Conservation (phyloP, 1,140 invertebrate species). For the Drosophila nebulosa region DNA sequence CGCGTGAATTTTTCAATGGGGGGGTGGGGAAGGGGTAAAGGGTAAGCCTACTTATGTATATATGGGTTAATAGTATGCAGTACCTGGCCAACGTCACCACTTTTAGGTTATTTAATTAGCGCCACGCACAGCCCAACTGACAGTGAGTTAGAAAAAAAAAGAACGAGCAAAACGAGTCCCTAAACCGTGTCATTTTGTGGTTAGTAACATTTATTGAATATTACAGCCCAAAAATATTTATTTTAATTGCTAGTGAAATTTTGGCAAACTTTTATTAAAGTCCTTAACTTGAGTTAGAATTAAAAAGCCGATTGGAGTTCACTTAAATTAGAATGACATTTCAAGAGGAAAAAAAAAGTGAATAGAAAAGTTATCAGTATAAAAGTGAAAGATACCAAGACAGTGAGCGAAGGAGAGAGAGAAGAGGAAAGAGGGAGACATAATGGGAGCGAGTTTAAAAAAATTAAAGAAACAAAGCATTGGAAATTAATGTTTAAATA, state of each 20-base stretch:
- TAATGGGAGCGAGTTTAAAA: no score
- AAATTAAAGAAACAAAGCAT: no score
- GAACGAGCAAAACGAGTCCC: constrained; percentile 10
- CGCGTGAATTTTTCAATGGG: background rate
- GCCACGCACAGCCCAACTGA: background rate
- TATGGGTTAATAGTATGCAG: constrained; percentile 69
- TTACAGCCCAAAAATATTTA: background rate
- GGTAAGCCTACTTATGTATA: constrained; percentile 35
- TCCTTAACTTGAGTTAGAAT: background rate
- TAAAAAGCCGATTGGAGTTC: no score
- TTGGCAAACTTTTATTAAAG: background rate
- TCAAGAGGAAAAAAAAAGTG: no score
- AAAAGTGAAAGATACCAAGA: no score
- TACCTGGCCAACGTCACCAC: constrained; percentile 19
- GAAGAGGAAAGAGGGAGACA: no score
- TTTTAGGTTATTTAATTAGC: constrained; percentile 70
- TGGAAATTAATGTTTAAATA: no score
- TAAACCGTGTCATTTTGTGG: constrained; percentile 20
- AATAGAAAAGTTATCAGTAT: no score
- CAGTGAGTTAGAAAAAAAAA: background rate
- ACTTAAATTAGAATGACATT: no score
- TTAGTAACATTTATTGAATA: constrained; percentile 9
- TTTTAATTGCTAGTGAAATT: background rate
- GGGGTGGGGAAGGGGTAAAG: background rate
- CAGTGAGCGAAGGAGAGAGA: no score